These are phyloP conservation scores for Drosophila phalerata DNA, from an alignment of 2,888 invertebrate species.

Conservation along the genomic window DNA sequence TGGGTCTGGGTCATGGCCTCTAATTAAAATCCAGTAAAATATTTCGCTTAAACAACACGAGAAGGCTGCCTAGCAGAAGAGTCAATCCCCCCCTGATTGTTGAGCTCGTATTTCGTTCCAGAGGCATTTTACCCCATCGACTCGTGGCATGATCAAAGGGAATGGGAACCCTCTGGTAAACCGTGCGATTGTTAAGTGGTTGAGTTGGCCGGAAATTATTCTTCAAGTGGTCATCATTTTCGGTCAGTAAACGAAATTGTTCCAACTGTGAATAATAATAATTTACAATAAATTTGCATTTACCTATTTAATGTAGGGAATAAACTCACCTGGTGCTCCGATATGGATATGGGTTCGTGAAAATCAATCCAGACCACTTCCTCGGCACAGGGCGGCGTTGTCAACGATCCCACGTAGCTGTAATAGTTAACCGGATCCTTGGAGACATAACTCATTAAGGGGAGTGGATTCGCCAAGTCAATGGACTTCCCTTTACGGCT, in stretches of 20 bases:
- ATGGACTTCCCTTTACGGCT: conserved; percentile 84
- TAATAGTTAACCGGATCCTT: conserved; percentile 89
- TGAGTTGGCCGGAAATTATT: conserved; percentile 94
- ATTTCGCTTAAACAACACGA: conserved; percentile 38
- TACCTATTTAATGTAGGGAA: not conserved
- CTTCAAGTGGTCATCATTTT: conserved; percentile 88
- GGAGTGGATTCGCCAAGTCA: conserved; percentile 86
- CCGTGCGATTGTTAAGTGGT: conserved; percentile 90
- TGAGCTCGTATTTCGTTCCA: not conserved
- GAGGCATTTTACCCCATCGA: conserved; percentile 14
- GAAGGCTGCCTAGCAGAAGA: conserved; percentile 24
- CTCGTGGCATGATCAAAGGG: not conserved
- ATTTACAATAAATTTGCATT: not conserved
- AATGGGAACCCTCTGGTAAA: conserved; percentile 82
- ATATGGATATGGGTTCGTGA: conserved; percentile 89
- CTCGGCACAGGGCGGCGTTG: conserved; percentile 94
- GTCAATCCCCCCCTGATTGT: not conserved
- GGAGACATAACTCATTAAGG: conserved; percentile 87
- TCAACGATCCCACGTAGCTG: conserved; percentile 94
- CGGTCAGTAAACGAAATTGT: conserved; percentile 89
- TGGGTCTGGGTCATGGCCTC: conserved; percentile 20
- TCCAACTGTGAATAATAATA: conserved; percentile 88
- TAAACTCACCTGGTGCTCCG: conserved; percentile 88
- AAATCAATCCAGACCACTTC: conserved; percentile 95
- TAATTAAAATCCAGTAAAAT: conserved; percentile 65